Conservation (phyloP, 2,888 invertebrate genomes). For the Nemotelus pantherinus region DNA sequence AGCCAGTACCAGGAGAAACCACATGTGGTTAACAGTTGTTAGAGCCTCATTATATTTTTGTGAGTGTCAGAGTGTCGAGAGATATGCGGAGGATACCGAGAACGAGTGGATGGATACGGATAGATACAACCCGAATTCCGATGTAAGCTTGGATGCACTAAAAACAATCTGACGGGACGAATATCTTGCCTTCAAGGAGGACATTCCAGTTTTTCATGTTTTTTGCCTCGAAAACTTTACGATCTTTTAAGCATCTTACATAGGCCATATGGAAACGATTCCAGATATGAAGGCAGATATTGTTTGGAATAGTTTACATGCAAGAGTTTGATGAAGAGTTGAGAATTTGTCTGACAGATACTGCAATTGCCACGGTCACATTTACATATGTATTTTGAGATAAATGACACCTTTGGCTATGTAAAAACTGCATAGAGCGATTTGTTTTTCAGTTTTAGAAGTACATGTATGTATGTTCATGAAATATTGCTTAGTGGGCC, state of each 20-base stretch:
- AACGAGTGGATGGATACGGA: no score
- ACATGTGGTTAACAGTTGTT: slow-evolving; percentile 35
- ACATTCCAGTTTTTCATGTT: background rate
- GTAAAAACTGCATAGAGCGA: no score
- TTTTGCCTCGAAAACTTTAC: background rate
- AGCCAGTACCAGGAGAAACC: background rate
- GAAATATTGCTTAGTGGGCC: no score
- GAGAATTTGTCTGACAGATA: background rate
- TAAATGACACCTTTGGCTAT: no score
- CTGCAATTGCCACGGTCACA: background rate
- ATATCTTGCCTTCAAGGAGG: background rate
- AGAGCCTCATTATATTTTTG: slow-evolving; percentile 9
- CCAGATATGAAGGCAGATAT: background rate
- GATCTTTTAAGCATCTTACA: background rate
- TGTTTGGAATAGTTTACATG: background rate
- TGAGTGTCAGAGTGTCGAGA: background rate
- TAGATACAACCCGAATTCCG: no score
- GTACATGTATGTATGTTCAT: no score
- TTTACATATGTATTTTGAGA: no score
- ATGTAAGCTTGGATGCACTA: no score
- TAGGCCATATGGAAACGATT: slow-evolving; percentile 10
- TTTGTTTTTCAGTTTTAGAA: no score
- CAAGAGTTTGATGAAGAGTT: background rate
- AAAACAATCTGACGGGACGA: no score
- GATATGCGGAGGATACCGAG: no score